Evolutionary conservation across 1,140 invertebrate genomes (phyloP).

Genomic region (Pomacea maculata): DNA sequence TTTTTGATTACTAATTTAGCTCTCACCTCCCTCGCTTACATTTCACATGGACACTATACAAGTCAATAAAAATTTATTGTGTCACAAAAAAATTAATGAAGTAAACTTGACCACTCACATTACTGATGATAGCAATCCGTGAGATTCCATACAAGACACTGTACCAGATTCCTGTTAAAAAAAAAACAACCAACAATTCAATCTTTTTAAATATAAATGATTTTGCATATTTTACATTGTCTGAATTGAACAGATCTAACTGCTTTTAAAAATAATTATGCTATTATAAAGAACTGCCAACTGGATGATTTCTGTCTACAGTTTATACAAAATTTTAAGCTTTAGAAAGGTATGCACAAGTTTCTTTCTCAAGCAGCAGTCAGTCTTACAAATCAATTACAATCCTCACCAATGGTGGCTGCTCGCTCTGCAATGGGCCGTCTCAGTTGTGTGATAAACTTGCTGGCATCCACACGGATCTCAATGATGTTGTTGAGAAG

Average conservation of each 20-base stretch:
- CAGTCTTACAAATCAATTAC: neutral
- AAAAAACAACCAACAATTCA: slow-evolving; percentile 16
- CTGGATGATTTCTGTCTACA: too few species aligned
- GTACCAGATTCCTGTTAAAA: slow-evolving; percentile 69
- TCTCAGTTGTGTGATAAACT: slow-evolving; percentile 80
- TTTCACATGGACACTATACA: too few species aligned
- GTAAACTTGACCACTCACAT: slow-evolving; percentile 73
- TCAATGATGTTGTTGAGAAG: slow-evolving; percentile 86
- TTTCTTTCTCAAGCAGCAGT: too few species aligned
- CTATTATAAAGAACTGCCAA: too few species aligned
- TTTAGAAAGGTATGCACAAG: too few species aligned
- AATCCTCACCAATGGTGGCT: slow-evolving; percentile 80
- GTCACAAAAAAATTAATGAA: too few species aligned
- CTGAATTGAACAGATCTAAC: neutral
- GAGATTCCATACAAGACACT: slow-evolving; percentile 62
- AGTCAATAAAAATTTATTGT: too few species aligned
- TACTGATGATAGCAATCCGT: slow-evolving; percentile 84
- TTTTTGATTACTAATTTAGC: too few species aligned
- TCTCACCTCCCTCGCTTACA: too few species aligned
- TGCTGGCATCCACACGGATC: slow-evolving; percentile 84
- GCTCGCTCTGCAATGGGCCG: slow-evolving; percentile 86
- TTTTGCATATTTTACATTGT: neutral
- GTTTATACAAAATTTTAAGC: too few species aligned
- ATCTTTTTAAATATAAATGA: neutral
- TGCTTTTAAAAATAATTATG: too few species aligned